phyloP scores from a whole-genome alignment of 1,140 invertebrate genomes.

The Bombus consobrinus region DNA sequence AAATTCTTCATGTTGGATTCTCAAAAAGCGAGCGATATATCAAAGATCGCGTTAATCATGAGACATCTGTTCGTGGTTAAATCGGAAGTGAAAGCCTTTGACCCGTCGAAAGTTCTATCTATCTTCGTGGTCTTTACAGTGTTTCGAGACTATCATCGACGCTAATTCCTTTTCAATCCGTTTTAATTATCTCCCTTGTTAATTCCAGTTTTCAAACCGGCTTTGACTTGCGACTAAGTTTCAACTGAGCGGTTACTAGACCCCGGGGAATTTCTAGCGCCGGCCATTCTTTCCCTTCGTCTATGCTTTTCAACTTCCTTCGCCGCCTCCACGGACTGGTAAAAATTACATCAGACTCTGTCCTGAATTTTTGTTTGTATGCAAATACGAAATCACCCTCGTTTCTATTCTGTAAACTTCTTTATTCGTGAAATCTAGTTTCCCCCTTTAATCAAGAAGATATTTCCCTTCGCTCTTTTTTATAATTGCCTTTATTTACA shows the following conservation, averaged over 20 bases:
- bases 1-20: too few species aligned
- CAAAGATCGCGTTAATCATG: too few species aligned
- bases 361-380: background rate
- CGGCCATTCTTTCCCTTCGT: background rate
- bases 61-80: too few species aligned
- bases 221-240: background rate
- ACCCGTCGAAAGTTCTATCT: background rate
- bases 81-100: background rate
- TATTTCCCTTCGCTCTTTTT: too few species aligned
- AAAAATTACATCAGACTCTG: background rate
- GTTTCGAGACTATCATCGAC: background rate
- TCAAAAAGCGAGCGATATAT: too few species aligned
- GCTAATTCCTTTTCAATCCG: constrained; percentile 38
- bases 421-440: too few species aligned
- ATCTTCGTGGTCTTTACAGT: background rate
- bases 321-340: too few species aligned
- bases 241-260: constrained; percentile 1
- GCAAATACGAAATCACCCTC: background rate
- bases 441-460: too few species aligned
- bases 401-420: too few species aligned
- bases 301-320: background rate
- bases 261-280: constrained; percentile 17
- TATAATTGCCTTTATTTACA: too few species aligned
- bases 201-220: constrained; percentile 24
- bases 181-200: constrained; percentile 48